These are phyloP conservation scores for Agrilus planipennis DNA, from an alignment of 1,140 invertebrate genomes.

Conservation along the genomic window DNA sequence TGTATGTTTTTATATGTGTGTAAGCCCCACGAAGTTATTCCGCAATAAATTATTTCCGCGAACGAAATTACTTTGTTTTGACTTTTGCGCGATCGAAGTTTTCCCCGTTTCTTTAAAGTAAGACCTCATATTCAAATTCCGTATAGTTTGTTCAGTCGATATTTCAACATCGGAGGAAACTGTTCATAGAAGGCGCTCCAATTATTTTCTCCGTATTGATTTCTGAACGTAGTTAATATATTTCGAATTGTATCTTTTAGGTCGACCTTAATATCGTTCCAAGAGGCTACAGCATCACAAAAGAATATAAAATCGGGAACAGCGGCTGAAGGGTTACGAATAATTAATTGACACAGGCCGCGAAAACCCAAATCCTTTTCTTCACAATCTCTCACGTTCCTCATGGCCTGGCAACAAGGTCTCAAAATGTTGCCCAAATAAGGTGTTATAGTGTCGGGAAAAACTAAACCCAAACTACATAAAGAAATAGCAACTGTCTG, in stretches of 20 bases:
- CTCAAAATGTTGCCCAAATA: slow-evolving; percentile 96
- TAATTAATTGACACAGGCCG: slow-evolving; percentile 74
- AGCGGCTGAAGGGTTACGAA: slow-evolving; percentile 24
- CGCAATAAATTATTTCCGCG: slow-evolving; percentile 12
- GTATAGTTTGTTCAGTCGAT: slow-evolving; percentile 26
- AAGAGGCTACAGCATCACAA: slow-evolving; percentile 32
- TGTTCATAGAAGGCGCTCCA: slow-evolving; percentile 27
- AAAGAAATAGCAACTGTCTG: slow-evolving; percentile 87
- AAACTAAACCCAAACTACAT: slow-evolving; percentile 98
- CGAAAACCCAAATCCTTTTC: slow-evolving; percentile 98
- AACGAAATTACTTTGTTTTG: slow-evolving; percentile 4
- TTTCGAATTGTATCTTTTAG: slow-evolving; percentile 26
- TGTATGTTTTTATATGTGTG: too few species aligned
- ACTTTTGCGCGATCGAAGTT: too few species aligned
- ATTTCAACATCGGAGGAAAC: slow-evolving; percentile 28
- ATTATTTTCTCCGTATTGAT: slow-evolving; percentile 22
- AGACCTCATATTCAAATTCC: slow-evolving; percentile 23
- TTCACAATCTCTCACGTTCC: slow-evolving; percentile 97
- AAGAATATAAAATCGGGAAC: slow-evolving; percentile 30
- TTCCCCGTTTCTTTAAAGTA: slow-evolving; percentile 13
- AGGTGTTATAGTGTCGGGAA: slow-evolving; percentile 95
- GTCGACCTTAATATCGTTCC: slow-evolving; percentile 26
- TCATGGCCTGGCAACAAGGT: slow-evolving; percentile 93
- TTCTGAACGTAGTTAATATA: slow-evolving; percentile 25
- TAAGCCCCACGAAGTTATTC: too few species aligned